Evolutionary conservation across 2,797 vertebrate genomes (phyloP).

Genomic region (Ptychobarbus kaznakovi): DNA sequence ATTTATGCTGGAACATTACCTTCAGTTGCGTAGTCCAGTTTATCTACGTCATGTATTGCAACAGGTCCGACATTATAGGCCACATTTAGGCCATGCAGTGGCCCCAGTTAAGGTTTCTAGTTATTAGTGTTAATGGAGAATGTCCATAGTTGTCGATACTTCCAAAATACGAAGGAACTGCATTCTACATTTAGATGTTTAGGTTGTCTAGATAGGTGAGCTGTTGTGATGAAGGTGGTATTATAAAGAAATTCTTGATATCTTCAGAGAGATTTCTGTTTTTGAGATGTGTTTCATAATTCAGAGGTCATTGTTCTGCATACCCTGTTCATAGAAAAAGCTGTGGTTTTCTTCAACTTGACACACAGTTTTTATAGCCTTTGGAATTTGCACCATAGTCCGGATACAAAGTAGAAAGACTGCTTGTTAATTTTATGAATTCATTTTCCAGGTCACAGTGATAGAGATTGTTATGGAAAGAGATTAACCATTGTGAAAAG

Average conservation of each 20-base stretch:
- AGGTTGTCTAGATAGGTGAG: neutral
- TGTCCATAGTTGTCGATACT: neutral
- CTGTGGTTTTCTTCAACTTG: conserved; percentile 48
- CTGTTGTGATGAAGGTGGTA: neutral
- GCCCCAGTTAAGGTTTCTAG: neutral
- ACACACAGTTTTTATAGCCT: conserved; percentile 41
- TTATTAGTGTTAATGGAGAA: neutral
- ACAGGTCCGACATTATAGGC: neutral
- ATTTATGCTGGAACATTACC: neutral
- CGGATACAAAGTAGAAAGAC: conserved; percentile 29
- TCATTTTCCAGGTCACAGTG: neutral
- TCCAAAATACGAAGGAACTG: neutral
- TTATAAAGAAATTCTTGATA: neutral
- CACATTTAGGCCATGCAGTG: neutral
- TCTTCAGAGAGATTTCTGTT: conserved; percentile 44
- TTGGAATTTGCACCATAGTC: conserved; percentile 21
- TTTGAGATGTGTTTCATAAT: conserved; percentile 26
- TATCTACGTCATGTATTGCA: neutral
- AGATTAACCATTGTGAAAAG: conserved; percentile 11
- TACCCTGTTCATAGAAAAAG: neutral
- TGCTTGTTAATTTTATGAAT: conserved; percentile 15
- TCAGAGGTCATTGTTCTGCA: neutral
- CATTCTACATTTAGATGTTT: neutral
- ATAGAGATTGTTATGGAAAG: conserved; percentile 10
- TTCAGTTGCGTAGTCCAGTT: neutral